Conservation (phyloP, 1,140 invertebrate genomes). For the Drosophila grimshawi region DNA sequence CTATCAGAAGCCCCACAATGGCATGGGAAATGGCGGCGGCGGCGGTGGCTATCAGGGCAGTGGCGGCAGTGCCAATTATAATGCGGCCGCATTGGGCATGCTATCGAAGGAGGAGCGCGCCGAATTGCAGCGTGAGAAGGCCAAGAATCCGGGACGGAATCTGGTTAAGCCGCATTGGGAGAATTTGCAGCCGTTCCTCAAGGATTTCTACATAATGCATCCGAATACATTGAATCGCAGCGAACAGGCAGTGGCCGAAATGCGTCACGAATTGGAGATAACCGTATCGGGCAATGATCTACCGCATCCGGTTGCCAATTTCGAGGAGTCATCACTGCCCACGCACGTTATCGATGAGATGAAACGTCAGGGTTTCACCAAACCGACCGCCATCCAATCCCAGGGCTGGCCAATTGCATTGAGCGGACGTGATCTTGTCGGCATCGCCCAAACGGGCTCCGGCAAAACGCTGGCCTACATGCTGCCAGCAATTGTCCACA, state of each 20-base stretch:
- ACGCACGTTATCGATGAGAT: conserved; percentile 92
- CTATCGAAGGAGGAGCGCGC: conserved; percentile 84
- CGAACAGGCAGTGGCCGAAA: conserved; percentile 90
- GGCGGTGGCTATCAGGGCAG: conserved; percentile 58
- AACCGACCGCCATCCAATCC: conserved; percentile 94
- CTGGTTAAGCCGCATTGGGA: conserved; percentile 95
- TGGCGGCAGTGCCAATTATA: conserved; percentile 67
- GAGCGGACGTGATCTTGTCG: conserved; percentile 95
- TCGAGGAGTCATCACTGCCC: conserved; percentile 95
- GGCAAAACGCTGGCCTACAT: conserved; percentile 96
- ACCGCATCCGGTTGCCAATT: conserved; percentile 93
- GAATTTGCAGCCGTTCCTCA: conserved; percentile 92
- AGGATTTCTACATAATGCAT: conserved; percentile 96
- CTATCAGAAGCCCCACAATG: conserved; percentile 75
- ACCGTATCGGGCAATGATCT: conserved; percentile 93
- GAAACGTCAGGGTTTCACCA: conserved; percentile 92
- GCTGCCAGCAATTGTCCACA: conserved; percentile 91
- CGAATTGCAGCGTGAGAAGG: conserved; percentile 87
- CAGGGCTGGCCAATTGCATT: conserved; percentile 97
- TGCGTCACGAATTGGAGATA: conserved; percentile 91
- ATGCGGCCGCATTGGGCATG: conserved; percentile 69
- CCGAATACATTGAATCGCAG: conserved; percentile 89
- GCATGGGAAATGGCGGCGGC: conserved; percentile 54
- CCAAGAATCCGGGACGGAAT: conserved; percentile 90
- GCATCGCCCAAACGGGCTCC: conserved; percentile 97